These are phyloP conservation scores for Thereva nobilitata DNA, from an alignment of 2,888 invertebrate species.

Conservation along the genomic window DNA sequence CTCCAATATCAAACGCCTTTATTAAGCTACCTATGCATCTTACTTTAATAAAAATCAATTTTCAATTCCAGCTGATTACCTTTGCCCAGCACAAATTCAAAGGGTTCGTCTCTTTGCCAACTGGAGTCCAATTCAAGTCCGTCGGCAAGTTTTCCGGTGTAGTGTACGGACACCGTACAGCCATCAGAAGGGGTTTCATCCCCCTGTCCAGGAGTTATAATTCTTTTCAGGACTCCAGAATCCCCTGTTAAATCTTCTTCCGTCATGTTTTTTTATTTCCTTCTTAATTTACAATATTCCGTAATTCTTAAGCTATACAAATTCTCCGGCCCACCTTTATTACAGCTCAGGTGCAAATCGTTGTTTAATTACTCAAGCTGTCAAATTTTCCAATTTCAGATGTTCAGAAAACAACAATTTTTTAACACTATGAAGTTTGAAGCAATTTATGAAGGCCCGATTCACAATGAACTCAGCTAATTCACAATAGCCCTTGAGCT, in stretches of 20 bases:
- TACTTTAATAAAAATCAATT: slow-evolving; percentile 8
- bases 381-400: too few relatives aligned
- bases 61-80: slow-evolving; percentile 60
- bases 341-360: too few relatives aligned
- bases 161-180: slow-evolving; percentile 78
- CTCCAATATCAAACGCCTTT: slow-evolving; percentile 92
- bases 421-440: too few relatives aligned
- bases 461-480: too few relatives aligned
- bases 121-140: slow-evolving; percentile 91
- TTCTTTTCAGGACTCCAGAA: slow-evolving; percentile 54
- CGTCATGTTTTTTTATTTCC: too few relatives aligned
- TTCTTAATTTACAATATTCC: too few relatives aligned
- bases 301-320: too few relatives aligned
- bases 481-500: too few relatives aligned
- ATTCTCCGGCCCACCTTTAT: too few relatives aligned
- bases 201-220: slow-evolving; percentile 69
- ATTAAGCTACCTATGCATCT: slow-evolving; percentile 75
- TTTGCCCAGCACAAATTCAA: slow-evolving; percentile 85
- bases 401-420: too few relatives aligned
- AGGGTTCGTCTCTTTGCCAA: slow-evolving; percentile 78
- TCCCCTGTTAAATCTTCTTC: slow-evolving; percentile 51
- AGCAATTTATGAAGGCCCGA: too few relatives aligned
- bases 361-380: too few relatives aligned
- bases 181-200: slow-evolving; percentile 72
- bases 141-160: slow-evolving; percentile 82